A percentile compares a stretch with the other conserved stretches of the same genome.
These are phyloP conservation scores for Neodiprion fabricii DNA, from an alignment of 1,140 invertebrate genomes.

Conservation along the genomic window DNA sequence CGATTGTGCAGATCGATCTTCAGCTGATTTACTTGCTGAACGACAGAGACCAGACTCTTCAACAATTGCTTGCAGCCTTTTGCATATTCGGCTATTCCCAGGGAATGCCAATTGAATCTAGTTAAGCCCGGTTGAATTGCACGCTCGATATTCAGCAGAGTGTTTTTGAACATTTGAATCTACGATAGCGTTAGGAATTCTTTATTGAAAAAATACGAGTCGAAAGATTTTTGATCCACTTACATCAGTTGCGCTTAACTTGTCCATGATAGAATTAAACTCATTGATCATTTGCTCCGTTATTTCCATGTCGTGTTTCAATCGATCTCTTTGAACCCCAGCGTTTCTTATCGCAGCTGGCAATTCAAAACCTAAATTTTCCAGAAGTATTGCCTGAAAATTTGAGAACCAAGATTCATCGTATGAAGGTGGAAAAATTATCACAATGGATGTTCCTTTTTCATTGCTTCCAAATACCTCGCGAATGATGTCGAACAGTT, in stretches of 20 bases:
- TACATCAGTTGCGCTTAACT: slow-evolving; percentile 70
- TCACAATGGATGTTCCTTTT: slow-evolving; percentile 9
- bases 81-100: slow-evolving; percentile 80
- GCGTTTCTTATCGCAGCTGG: slow-evolving; percentile 72
- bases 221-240: slow-evolving; percentile 18
- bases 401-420: background rate
- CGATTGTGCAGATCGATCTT: slow-evolving; percentile 71
- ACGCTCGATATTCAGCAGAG: slow-evolving; percentile 76
- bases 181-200: slow-evolving; percentile 35
- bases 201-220: background rate
- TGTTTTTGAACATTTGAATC: slow-evolving; percentile 70
- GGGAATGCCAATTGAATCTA: slow-evolving; percentile 83
- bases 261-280: slow-evolving; percentile 67
- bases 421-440: background rate
- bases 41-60: slow-evolving; percentile 69
- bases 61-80: slow-evolving; percentile 62
- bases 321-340: slow-evolving; percentile 72
- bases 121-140: slow-evolving; percentile 80
- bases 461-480: slow-evolving; percentile 56
- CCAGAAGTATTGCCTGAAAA: slow-evolving; percentile 70
- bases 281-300: slow-evolving; percentile 65
- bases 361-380: slow-evolving; percentile 75
- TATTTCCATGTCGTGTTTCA: slow-evolving; percentile 69
- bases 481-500: slow-evolving; percentile 75
- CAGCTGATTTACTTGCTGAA: slow-evolving; percentile 79